Evolutionary conservation across 2,797 vertebrate genomes (phyloP).

Genomic region (Sus cebifrons): DNA sequence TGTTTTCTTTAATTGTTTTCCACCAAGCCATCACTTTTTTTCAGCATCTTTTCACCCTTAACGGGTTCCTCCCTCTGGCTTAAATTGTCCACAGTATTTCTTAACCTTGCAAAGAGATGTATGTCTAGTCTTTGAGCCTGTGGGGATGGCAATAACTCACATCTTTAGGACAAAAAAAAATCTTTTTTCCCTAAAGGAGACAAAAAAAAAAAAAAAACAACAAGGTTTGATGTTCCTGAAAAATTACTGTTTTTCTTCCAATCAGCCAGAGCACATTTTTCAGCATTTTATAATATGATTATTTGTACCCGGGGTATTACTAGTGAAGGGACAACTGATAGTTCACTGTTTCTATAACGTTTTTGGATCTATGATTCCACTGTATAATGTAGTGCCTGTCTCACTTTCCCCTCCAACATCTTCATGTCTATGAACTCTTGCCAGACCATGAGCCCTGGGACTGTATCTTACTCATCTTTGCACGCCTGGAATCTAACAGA

Average conservation of each 20-base stretch:
- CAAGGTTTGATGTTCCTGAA: conserved; percentile 2
- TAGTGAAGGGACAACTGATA: not conserved
- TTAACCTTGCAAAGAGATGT: conserved; percentile 44
- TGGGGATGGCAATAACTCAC: not conserved
- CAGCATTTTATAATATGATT: not conserved
- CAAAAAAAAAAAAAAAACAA: not conserved
- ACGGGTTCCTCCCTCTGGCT: conserved; percentile 20
- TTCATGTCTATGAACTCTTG: not conserved
- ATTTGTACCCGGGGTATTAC: not conserved
- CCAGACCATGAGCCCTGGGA: not conserved
- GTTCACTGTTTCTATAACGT: not conserved
- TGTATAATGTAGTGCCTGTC: not conserved
- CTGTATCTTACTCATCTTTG: not conserved
- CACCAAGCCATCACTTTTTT: conserved; percentile 7
- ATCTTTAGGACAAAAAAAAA: not conserved
- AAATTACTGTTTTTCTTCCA: not conserved
- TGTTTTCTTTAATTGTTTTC: conserved; percentile 44
- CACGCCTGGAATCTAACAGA: not conserved
- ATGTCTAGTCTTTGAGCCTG: not conserved
- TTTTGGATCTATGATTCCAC: not conserved
- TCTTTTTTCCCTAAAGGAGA: conserved; percentile 33
- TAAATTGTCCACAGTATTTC: conserved; percentile 44
- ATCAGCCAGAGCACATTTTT: not conserved
- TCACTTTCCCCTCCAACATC: not conserved
- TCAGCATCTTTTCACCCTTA: conserved; percentile 25